phyloP scores from a whole-genome alignment of 1,140 invertebrate genomes.

The Drosophila leontia region DNA sequence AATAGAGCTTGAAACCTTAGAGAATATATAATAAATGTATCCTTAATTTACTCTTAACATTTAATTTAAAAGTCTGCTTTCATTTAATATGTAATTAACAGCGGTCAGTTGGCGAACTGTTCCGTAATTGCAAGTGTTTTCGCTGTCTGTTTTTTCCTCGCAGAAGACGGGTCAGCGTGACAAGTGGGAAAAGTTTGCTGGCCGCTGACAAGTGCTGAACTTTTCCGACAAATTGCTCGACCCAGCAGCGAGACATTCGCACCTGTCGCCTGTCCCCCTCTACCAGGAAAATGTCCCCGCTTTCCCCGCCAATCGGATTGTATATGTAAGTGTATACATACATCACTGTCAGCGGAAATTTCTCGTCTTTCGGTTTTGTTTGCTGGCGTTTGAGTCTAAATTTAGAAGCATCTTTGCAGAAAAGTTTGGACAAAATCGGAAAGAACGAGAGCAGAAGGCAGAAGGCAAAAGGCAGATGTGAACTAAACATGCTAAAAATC shows the following conservation, averaged over 20 bases:
- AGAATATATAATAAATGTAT: not conserved
- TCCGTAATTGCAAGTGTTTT: conserved; percentile 36
- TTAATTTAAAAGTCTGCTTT: not conserved
- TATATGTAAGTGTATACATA: conserved; percentile 25
- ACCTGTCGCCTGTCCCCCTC: conserved; percentile 39
- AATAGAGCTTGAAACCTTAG: not conserved
- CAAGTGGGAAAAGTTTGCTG: conserved; percentile 61
- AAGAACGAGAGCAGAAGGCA: conserved; percentile 5
- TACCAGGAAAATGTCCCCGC: not conserved
- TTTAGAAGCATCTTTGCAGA: conserved; percentile 42
- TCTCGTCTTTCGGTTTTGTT: conserved; percentile 22
- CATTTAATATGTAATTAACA: not conserved
- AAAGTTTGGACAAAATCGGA: conserved; percentile 28
- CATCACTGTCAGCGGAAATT: conserved; percentile 47
- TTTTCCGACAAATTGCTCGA: conserved; percentile 60
- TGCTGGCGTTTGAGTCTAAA: conserved; percentile 34
- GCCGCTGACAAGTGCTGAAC: conserved; percentile 44
- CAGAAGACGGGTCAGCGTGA: conserved; percentile 44
- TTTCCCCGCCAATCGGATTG: conserved; percentile 4
- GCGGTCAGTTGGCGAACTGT: not conserved
- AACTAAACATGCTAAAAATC: conserved; percentile 58
- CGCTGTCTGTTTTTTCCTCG: not conserved
- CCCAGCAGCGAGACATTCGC: conserved; percentile 53
- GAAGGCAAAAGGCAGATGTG: conserved; percentile 15
- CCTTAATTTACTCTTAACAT: not conserved